Evolutionary conservation across 2,888 invertebrate species (phyloP).

Genomic region (Fragum whitleyi): DNA sequence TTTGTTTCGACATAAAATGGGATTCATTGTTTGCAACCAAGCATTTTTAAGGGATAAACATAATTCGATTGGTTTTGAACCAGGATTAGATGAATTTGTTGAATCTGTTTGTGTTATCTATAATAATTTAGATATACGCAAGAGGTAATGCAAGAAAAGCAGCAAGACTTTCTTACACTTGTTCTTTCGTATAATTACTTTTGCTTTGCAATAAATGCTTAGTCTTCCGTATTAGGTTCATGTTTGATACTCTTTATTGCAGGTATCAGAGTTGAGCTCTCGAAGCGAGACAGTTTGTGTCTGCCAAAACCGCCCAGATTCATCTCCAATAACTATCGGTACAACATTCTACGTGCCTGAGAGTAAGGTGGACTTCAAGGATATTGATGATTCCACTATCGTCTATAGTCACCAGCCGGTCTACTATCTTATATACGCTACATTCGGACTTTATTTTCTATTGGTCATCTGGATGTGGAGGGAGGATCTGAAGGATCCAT

Average conservation of each 20-base stretch:
- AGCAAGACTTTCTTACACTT: too few relatives aligned
- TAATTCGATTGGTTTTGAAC: too few relatives aligned
- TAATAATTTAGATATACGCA: too few relatives aligned
- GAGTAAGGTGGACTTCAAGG: conserved; percentile 84
- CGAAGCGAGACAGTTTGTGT: conserved; percentile 63
- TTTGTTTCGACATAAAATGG: too few relatives aligned
- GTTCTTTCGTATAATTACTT: too few relatives aligned
- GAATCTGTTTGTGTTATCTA: too few relatives aligned
- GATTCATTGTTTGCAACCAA: too few relatives aligned
- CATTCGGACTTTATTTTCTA: conserved; percentile 34
- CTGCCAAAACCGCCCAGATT: conserved; percentile 42
- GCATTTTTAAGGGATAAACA: too few relatives aligned
- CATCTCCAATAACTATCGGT: conserved; percentile 52
- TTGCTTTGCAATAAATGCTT: too few relatives aligned
- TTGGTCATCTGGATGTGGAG: conserved; percentile 58
- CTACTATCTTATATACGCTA: conserved; percentile 34
- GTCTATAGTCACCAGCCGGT: conserved; percentile 47
- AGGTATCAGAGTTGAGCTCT: conserved; percentile 65
- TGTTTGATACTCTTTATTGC: background rate
- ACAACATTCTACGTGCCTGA: conserved; percentile 82
- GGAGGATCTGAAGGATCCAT: conserved; percentile 59
- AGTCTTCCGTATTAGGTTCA: too few relatives aligned
- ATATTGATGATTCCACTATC: conserved; percentile 52
- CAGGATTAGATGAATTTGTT: too few relatives aligned
- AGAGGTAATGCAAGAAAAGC: too few relatives aligned